These are phyloP conservation scores for Erebia epiphron DNA, from an alignment of 2,888 invertebrate genomes.

Conservation along the genomic window DNA sequence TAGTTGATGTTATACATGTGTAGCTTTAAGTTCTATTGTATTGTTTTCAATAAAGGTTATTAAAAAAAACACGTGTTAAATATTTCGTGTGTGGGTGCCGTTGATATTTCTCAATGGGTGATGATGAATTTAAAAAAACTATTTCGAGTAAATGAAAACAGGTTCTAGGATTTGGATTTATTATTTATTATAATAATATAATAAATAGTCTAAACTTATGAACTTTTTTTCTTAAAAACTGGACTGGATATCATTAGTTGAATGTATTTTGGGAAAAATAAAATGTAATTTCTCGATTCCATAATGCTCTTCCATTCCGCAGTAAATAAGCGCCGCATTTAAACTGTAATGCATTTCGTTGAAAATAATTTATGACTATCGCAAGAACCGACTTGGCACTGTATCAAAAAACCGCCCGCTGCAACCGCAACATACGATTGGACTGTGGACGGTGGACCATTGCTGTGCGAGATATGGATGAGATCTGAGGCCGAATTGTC, in stretches of 20 bases:
- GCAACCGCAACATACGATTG: conserved; percentile 24
- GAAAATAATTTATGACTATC: conserved; percentile 38
- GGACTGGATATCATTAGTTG: too few relatives aligned
- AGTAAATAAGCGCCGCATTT: conserved; percentile 32
- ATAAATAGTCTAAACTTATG: too few relatives aligned
- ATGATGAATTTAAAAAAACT: too few relatives aligned
- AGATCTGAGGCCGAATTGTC: neutral
- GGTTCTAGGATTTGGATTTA: too few relatives aligned
- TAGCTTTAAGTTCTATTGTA: neutral
- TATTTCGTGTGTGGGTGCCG: too few relatives aligned
- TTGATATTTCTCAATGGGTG: too few relatives aligned
- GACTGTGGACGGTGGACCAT: neutral
- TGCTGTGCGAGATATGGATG: neutral
- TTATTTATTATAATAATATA: neutral
- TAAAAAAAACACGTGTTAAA: too few relatives aligned
- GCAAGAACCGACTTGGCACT: conserved; percentile 35
- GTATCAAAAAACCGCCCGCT: conserved; percentile 36
- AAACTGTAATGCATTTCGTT: conserved; percentile 37
- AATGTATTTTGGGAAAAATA: conserved; percentile 12
- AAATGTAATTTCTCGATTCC: conserved; percentile 18
- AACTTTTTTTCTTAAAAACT: too few relatives aligned
- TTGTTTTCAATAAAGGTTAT: too few relatives aligned
- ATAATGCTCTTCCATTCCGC: conserved; percentile 31
- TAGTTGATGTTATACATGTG: neutral
- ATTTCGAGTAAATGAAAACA: too few relatives aligned